These are phyloP conservation scores for Xenopus petersii DNA, from an alignment of 2,797 vertebrate genomes.

Conservation along the genomic window DNA sequence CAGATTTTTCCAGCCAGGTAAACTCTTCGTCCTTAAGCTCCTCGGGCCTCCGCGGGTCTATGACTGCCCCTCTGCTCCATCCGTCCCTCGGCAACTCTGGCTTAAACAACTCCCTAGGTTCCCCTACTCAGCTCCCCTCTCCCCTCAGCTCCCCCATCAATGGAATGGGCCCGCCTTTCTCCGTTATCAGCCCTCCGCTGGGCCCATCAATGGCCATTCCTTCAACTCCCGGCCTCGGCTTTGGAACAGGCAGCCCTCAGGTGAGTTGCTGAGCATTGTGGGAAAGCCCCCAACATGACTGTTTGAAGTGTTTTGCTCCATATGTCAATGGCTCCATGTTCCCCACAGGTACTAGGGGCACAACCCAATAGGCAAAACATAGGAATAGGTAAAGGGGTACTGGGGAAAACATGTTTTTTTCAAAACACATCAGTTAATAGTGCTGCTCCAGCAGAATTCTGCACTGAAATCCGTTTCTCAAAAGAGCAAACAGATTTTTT, in stretches of 20 bases:
- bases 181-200: constrained; percentile 95
- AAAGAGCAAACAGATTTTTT: too few relatives aligned
- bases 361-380: too few relatives aligned
- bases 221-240: constrained; percentile 84
- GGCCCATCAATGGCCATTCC: constrained; percentile 84
- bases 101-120: constrained; percentile 82
- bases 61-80: constrained; percentile 76
- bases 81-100: constrained; percentile 73
- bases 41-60: constrained; percentile 80
- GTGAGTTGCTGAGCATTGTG: constrained; percentile 62
- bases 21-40: constrained; percentile 83
- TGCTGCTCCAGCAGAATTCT: too few relatives aligned
- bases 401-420: too few relatives aligned
- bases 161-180: constrained; percentile 80
- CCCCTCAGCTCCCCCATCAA: constrained; percentile 88
- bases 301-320: too few relatives aligned
- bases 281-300: too few relatives aligned
- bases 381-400: too few relatives aligned
- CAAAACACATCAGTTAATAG: too few relatives aligned
- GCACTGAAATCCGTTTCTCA: too few relatives aligned
- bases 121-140: constrained; percentile 84
- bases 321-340: too few relatives aligned
- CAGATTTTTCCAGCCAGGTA: constrained; percentile 87
- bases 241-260: constrained; percentile 88
- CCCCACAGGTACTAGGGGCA: too few relatives aligned